Base-by-base conservation (phyloP, 2,113 vertebrate species). In the Cynoglossus semilaevis region DNA sequence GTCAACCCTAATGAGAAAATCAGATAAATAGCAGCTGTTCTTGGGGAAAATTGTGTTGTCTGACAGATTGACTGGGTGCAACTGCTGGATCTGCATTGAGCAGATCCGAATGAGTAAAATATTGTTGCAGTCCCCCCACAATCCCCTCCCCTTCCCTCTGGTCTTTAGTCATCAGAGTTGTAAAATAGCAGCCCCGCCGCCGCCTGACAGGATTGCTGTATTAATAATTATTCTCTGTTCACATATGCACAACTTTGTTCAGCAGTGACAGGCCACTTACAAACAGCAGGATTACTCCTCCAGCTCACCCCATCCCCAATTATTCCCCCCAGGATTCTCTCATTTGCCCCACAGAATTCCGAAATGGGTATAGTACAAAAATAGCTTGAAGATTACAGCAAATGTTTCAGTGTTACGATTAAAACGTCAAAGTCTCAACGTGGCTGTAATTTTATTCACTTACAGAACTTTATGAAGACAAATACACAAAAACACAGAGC, bases 211-310 rank as follows among this genome's bases (percentile, higher is more conserved):
- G 89, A 87, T 87, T 83, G 90, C 87, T 81, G 88, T 92, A 96
- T 97, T 95, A 91, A 93, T 97, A 94, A 95, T 92, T 93, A 92
- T 93, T 88, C 84, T 86, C 90, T 90, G 90, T 88, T 93, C 92
- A 94, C 93, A 95, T 93, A 94, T 93, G 92, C 94, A 92, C 90
- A 90, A 94, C 92, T 94, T 93, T 94, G 92, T 93, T 89, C 91
- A 92, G 91, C 92, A 90, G 90, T 94, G 94, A 93, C 94, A 95
- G 89, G 94, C 91, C 93, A 94, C 94, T 95, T 94, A 93, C 87
- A 91, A 78, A 79, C 91, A 90, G 92, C 91, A 88, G 91, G 88
- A 88, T 92, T 89, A 87, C 72, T 93, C 92, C 90, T 85, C 88
- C 81, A 88, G 87, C 90, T 89, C 82, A 88, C 82, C 82, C 88